Evolutionary conservation across 2,888 invertebrate genomes (phyloP).

Genomic region (Ptilodon capucinus): DNA sequence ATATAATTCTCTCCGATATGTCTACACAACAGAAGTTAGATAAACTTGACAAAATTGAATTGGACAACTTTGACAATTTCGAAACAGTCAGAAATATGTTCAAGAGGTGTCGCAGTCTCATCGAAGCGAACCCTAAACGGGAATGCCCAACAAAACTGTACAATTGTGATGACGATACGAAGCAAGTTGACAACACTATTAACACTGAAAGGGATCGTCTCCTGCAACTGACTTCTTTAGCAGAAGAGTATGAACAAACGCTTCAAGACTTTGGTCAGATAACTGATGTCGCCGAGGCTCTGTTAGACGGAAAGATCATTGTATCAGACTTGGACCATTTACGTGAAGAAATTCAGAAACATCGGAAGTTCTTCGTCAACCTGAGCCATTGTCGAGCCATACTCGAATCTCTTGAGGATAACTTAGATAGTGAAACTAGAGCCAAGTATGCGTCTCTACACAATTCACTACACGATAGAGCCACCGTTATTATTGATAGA

Average conservation of each 20-base stretch:
- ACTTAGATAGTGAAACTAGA: constrained; percentile 91
- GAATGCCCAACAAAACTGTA: constrained; percentile 87
- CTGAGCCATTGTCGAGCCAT: constrained; percentile 93
- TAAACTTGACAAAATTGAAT: constrained; percentile 87
- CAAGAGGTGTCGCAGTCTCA: constrained; percentile 83
- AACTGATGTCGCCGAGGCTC: constrained; percentile 90
- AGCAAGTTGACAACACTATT: constrained; percentile 87
- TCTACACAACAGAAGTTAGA: constrained; percentile 86
- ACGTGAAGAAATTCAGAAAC: constrained; percentile 95
- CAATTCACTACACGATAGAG: constrained; percentile 88
- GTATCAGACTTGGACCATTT: constrained; percentile 89
- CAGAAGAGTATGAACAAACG: constrained; percentile 94
- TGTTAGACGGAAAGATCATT: constrained; percentile 89
- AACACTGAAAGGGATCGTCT: constrained; percentile 88
- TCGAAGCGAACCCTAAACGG: constrained; percentile 87
- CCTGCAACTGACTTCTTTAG: constrained; percentile 87
- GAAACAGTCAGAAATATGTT: constrained; percentile 84
- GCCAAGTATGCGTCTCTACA: constrained; percentile 88
- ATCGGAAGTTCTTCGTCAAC: constrained; percentile 94
- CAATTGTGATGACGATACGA: constrained; percentile 85
- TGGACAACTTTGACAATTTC: constrained; percentile 84
- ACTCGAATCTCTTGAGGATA: constrained; percentile 92
- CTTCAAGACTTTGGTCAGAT: constrained; percentile 93
- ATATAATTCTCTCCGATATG: constrained; percentile 83
- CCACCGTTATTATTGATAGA: constrained; percentile 89